These are phyloP conservation scores for Drosophila sucinea DNA, from an alignment of 1,140 invertebrate species.

Conservation along the genomic window DNA sequence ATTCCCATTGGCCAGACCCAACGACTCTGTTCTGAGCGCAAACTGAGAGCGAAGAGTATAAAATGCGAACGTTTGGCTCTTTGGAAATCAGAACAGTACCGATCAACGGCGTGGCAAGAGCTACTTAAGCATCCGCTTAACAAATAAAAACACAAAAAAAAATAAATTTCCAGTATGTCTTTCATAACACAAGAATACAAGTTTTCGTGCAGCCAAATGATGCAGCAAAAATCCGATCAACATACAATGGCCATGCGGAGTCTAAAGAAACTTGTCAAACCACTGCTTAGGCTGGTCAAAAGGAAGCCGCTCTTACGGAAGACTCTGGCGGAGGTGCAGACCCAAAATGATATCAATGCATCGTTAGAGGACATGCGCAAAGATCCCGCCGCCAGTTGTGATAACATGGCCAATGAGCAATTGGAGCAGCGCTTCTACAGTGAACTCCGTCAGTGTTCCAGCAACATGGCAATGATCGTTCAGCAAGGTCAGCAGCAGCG, in stretches of 20 bases:
- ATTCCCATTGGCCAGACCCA: slow-evolving; percentile 53
- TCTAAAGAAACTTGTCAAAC: slow-evolving; percentile 84
- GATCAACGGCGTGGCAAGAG: slow-evolving; percentile 45
- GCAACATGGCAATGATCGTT: slow-evolving; percentile 86
- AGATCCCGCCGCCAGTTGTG: slow-evolving; percentile 79
- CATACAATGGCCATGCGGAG: slow-evolving; percentile 78
- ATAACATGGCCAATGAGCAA: slow-evolving; percentile 87
- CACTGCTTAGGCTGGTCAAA: slow-evolving; percentile 83
- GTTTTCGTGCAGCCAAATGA: slow-evolving; percentile 66
- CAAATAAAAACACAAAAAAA: slow-evolving; percentile 4
- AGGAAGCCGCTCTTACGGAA: slow-evolving; percentile 84
- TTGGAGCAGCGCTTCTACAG: slow-evolving; percentile 86
- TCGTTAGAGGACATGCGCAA: slow-evolving; percentile 83
- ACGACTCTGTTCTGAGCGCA: neutral
- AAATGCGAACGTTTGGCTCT: slow-evolving; percentile 35
- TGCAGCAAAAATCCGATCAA: slow-evolving; percentile 75
- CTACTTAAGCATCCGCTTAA: slow-evolving; percentile 1
- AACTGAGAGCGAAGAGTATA: slow-evolving; percentile 53
- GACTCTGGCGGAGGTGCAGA: slow-evolving; percentile 70
- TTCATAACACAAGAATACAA: slow-evolving; percentile 82
- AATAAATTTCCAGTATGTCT: slow-evolving; percentile 54
- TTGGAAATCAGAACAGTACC: slow-evolving; percentile 54
- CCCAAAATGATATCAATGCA: slow-evolving; percentile 77
- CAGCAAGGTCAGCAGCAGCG: slow-evolving; percentile 85
- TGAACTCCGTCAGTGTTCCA: slow-evolving; percentile 85